Evolutionary conservation across 2,113 vertebrate genomes (phyloP).

Genomic region (Alaudala cheleensis): DNA sequence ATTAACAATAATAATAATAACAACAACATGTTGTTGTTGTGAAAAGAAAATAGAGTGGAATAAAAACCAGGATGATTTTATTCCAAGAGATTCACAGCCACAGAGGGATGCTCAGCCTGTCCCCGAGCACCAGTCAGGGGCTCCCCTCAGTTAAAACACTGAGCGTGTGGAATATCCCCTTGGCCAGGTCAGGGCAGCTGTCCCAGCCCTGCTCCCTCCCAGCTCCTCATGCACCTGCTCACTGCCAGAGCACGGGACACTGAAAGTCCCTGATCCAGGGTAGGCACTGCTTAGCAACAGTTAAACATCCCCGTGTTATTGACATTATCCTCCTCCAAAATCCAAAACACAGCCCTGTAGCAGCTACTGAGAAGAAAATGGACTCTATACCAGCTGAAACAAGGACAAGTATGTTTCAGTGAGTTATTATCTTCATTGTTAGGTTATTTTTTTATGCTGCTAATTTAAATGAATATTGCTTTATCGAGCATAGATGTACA

Average conservation of each 20-base stretch:
- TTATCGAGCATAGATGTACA: background rate
- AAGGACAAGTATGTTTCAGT: background rate
- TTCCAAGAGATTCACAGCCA: background rate
- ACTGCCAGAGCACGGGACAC: background rate
- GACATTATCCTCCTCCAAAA: background rate
- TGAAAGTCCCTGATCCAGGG: background rate
- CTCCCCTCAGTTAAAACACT: background rate
- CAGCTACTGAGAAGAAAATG: background rate
- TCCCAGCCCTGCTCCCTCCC: background rate
- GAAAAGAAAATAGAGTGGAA: background rate
- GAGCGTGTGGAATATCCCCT: background rate
- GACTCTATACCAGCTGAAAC: background rate
- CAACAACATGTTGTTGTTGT: background rate
- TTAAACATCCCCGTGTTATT: background rate
- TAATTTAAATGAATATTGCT: background rate
- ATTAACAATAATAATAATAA: background rate
- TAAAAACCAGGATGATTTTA: background rate
- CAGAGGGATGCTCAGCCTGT: background rate
- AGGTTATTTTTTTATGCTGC: background rate
- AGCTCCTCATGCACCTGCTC: background rate
- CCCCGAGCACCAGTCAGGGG: accelerated
- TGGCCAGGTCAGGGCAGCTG: background rate
- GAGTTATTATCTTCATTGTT: background rate
- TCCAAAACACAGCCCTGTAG: background rate
- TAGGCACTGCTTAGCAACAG: background rate